Percentiles rank a stretch among this genome's conserved stretches.
Evolutionary conservation across 2,888 invertebrate species (phyloP).

Genomic region (Troides oblongomaculatus): DNA sequence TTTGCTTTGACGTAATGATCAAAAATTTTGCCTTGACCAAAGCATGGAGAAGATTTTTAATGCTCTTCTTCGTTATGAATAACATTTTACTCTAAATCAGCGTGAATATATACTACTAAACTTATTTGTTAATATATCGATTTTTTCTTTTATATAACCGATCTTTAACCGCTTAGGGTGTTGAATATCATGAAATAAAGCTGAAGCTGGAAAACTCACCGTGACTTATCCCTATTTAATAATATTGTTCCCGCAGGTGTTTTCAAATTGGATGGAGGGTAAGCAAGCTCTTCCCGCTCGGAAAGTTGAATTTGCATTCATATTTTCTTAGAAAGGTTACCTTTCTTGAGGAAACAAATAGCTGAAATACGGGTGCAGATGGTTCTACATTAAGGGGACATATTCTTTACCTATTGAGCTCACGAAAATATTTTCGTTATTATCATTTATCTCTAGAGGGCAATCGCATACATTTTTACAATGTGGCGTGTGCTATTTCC

Average conservation of each 20-base stretch:
- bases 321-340: slow-evolving; percentile 59
- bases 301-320: slow-evolving; percentile 68
- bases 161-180: slow-evolving; percentile 21
- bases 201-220: slow-evolving; percentile 8
- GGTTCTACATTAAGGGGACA: slow-evolving; percentile 74
- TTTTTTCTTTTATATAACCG: background rate
- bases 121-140: slow-evolving; percentile 15
- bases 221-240: slow-evolving; percentile 60
- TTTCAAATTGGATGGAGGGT: slow-evolving; percentile 53
- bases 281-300: slow-evolving; percentile 51
- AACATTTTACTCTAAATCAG: too few relatives aligned
- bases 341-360: slow-evolving; percentile 70
- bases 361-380: slow-evolving; percentile 74
- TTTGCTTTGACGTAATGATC: too few relatives aligned
- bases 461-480: slow-evolving; percentile 34
- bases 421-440: slow-evolving; percentile 78
- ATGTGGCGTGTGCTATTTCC: slow-evolving; percentile 34
- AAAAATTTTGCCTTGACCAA: too few relatives aligned
- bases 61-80: too few relatives aligned
- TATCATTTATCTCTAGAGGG: slow-evolving; percentile 58
- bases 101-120: slow-evolving; percentile 8
- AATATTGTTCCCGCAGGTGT: slow-evolving; percentile 67
- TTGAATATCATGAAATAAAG: slow-evolving; percentile 15
- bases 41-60: too few relatives aligned
- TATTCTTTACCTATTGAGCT: slow-evolving; percentile 72